Base-by-base conservation (phyloP, 1,140 invertebrate species). In the Musca vetustissima region DNA sequence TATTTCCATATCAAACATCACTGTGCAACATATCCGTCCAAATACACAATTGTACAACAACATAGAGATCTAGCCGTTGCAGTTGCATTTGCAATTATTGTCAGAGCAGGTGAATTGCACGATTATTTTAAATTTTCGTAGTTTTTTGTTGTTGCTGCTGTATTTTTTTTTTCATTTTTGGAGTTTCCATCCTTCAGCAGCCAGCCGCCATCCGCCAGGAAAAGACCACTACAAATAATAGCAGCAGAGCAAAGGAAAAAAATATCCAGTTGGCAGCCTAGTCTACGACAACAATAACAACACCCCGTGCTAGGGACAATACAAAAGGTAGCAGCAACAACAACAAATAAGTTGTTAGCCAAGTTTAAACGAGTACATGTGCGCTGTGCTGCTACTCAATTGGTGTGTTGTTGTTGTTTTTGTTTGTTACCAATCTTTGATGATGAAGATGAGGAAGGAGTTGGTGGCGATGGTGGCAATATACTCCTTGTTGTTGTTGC, bases 31-130 rank as follows among this genome's bases (percentile, higher is more conserved):
- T n/a, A n/a, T n/a, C n/a, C n/a, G n/a, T n/a, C n/a, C n/a, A n/a
- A n/a, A n/a, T n/a, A n/a, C n/a, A n/a, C n/a, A n/a, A n/a, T n/a
- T n/a, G n/a, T n/a, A n/a, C n/a, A n/a, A 43, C 36, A 13, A 43
- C 11, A 43, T 43, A 11, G 6, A 43, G 36, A 43, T 43, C 36
- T 43, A 43, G 11, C 1, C 36, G 24, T 25, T 28, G 53, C 53
- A 57, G 57, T 61, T 61, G 57, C 28, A 61, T 61, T 43, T 61
- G 57, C 57, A 61, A 61, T 61, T 61, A 61, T 61, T 61, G 57
- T 61, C 57, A 61, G 57, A 61, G 57, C 57, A 61, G 57, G 57
- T 61, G 57, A 61, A 61, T 61, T 61, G 57, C 57, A 61, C 57
- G 57, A 61, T 61, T 61, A 61, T 61, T 61, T 61, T 61, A 36